Conservation (phyloP, 2,797 vertebrate species). For the Holocentrus rufus region DNA sequence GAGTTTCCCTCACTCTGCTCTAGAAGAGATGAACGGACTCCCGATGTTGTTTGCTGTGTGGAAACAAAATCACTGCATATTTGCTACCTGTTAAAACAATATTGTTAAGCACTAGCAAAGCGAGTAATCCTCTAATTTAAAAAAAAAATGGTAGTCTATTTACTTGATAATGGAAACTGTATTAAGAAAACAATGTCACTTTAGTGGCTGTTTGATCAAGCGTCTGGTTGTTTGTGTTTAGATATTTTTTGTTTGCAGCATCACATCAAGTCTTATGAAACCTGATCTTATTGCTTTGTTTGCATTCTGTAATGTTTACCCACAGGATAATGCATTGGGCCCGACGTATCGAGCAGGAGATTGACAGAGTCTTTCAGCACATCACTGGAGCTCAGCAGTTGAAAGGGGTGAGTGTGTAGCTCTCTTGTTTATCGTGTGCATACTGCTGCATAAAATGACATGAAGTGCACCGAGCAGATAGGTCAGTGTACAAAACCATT, state of each 20-base stretch:
- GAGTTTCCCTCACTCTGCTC: too few relatives aligned
- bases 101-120: too few relatives aligned
- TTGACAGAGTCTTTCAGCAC: conserved; percentile 96
- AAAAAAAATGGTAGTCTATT: too few relatives aligned
- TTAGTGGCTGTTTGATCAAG: not conserved
- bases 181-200: too few relatives aligned
- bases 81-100: too few relatives aligned
- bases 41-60: too few relatives aligned
- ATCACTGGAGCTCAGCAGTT: conserved; percentile 96
- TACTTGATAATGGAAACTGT: too few relatives aligned
- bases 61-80: too few relatives aligned
- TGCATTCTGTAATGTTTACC: conserved; percentile 64
- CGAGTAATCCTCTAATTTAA: too few relatives aligned
- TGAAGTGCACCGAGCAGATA: conserved; percentile 32
- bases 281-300: conserved; percentile 28
- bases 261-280: not conserved
- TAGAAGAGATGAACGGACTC: too few relatives aligned
- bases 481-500: conserved; percentile 42
- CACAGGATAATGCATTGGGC: conserved; percentile 99
- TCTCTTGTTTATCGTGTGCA: conserved; percentile 36
- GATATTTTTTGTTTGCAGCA: not conserved
- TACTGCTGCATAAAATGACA: conserved; percentile 42
- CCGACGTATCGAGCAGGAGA: conserved; percentile 95
- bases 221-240: not conserved
- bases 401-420: conserved; percentile 88